Base-by-base conservation (phyloP, 2,797 vertebrate genomes). In the Poeciliopsis presidionis region DNA sequence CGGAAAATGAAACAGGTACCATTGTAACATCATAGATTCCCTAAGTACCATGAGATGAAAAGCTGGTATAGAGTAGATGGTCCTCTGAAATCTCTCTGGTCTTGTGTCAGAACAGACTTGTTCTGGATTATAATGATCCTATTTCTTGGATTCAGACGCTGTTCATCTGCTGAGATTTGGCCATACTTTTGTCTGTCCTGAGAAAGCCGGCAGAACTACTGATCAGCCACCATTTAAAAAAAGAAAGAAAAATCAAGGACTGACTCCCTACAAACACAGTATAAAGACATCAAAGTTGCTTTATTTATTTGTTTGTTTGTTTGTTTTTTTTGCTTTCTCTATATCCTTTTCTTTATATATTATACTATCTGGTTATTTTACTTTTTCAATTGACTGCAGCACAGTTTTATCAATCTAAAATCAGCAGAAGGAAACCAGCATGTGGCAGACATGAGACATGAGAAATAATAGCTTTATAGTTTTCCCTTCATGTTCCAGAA, bases 391-490 rank as follows among this genome's bases (percentile, higher is more conserved):
- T 39, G 36, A 25, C 72, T n/a, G 22, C 16, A 22, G 33, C 13
- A n/a, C 25, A 43, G 25, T 57, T 28, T n/a, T 41, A 57, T 57
- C 36, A 9, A 43, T 69, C 12, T 5, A n/a, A 69, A 55, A 57
- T 41, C 20, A 41, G 25, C 11, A n/a, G 51, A 57, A 57, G 39
- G 0, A 74, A n/a, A 74, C 14, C 36, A 43, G 36, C 25, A 41
- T 73, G 36, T 13, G 18, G 8, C 71, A 43, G 51, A 41, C 22
- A 63, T 28, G 36, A 57, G 49, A 70, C 9, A 20, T 3, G 20
- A 51, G 28, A 73, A 69, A 25, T 65, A 39, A 65, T 39, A 65
- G 63, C 11, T 67, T 67, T 67, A 67, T 45, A n/a, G 22, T 45
- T 69, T 69, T n/a, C 41, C 41, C 41, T 43, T 69, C 41, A 69